Evolutionary conservation across 2,113 vertebrate genomes (phyloP), one percentile per base, ranked within the genome.

Genomic region (Oryzias javanicus): DNA sequence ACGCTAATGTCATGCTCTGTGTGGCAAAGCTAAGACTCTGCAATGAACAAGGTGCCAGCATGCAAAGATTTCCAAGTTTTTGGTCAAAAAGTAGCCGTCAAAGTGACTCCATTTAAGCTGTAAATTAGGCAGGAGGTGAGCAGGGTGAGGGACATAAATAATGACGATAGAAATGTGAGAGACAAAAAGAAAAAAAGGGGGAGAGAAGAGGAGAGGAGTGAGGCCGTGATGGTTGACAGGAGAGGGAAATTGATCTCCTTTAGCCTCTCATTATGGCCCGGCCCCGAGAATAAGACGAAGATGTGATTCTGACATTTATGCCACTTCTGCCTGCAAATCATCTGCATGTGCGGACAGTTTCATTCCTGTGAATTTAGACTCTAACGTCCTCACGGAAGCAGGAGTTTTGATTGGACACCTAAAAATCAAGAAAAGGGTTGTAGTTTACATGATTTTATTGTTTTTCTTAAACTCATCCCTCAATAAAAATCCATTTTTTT

Each of bases 261-360:
- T 65, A 76, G 68, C 47, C 50, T 65, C 59, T 72, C 69, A 69
- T 85, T 76, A 83, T 70, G 46, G 46, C 41, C 12, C 27, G 16
- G 29, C 55, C 27, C 7, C 0, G 27, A 40, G 65, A 78, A 72
- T 59, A 62, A 70, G 68, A 79, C 57, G 35, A 35, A 49, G 58
- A 77, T 18, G 64, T 54, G 51, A 67, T 72, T 77, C 62, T 79
- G 69, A 79, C 72, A 79, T 46, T 35, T 66, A 1, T 60, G 64
- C 42, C 53, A 18, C 76, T 70, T 72, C 42, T 24, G 47, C 17
- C 61, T 69, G 46, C 42, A 68, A 69, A 58, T 77, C 70, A 74
- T 57, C 54, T 22, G 22, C 1, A n/a, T 10, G 41, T 13, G 27
- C 42, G 45, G 27, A 50, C 20, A 14, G 27, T 44, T 45, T 35